Evolutionary conservation across 37 sponge, comb jelly and placozoan species (phyloP).

Genomic region (Petrosia ficiformis): DNA sequence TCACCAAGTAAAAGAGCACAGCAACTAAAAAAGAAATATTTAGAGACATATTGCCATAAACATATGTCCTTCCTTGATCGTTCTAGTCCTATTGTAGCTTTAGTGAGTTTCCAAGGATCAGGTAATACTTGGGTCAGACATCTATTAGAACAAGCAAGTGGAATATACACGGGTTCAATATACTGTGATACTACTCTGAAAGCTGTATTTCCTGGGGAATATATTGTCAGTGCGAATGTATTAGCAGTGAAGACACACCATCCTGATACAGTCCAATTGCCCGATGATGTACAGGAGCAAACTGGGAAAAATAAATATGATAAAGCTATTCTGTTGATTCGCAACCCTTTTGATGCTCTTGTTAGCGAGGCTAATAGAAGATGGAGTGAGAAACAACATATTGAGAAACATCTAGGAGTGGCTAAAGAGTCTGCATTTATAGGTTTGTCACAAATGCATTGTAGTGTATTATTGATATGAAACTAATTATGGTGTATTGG

Average conservation of each 20-base stretch:
- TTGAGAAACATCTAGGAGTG: slow-evolving; percentile 40
- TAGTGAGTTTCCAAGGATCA: slow-evolving; percentile 78
- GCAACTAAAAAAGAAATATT: background rate
- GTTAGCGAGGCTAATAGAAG: slow-evolving; percentile 71
- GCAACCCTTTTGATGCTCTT: slow-evolving; percentile 61
- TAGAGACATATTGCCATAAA: slow-evolving; percentile 17
- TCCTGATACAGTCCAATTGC: slow-evolving; percentile 17
- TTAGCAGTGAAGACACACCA: slow-evolving; percentile 68
- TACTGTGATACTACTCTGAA: slow-evolving; percentile 69
- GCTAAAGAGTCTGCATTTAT: slow-evolving; percentile 48
- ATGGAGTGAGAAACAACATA: slow-evolving; percentile 24
- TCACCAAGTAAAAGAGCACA: background rate
- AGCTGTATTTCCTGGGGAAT: slow-evolving; percentile 52
- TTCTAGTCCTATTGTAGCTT: slow-evolving; percentile 43
- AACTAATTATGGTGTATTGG: too few species aligned
- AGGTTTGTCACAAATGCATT: slow-evolving; percentile 26
- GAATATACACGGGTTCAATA: slow-evolving; percentile 71
- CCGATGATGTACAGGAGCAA: slow-evolving; percentile 15
- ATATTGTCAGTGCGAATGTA: slow-evolving; percentile 51
- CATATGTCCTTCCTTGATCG: slow-evolving; percentile 33
- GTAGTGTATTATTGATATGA: too few species aligned
- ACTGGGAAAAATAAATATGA: slow-evolving; percentile 29
- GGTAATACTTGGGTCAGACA: slow-evolving; percentile 81
- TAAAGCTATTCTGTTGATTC: slow-evolving; percentile 55
- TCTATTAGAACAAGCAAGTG: slow-evolving; percentile 71